Base-by-base conservation (phyloP, 2,888 invertebrate genomes). In the Parnassius apollo region DNA sequence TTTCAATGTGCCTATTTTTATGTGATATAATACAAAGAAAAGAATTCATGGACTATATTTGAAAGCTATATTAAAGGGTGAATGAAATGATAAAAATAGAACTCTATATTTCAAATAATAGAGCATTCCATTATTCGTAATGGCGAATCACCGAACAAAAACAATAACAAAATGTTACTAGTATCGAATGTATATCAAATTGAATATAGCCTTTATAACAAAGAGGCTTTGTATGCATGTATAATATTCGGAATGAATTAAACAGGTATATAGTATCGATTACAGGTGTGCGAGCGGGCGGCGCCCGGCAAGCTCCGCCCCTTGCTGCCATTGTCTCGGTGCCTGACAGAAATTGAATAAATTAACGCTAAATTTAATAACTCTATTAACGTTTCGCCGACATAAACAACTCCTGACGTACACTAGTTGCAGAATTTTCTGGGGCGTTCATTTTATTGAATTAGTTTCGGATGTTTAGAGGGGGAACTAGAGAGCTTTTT, bases 301-400 rank as follows among this genome's bases (percentile, higher is more conserved):
- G 82, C 75, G 70, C 63, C 22, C 25, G 18, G 22, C 53, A 25
- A 67, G 82, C 85, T 71, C 88, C 90, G 88, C 88, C 91, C 85
- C 76, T 68, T 64, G 69, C 81, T 75, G 71, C 85, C 85, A 85
- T 89, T 90, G 88, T 90, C 84, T 84, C 75, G 74, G 68, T 69
- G 68, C 76, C 71, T 76, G 66, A 68, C 68, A 75, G 68, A 89
- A 91, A 91, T 90, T 87, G 90, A 91, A 91, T 91, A 89, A 90
- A 91, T 91, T 91, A 91, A 83, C 82, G 83, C 70, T 75, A 83
- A 90, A 91, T 89, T 88, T 86, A 89, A 89, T 91, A 90, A 89
- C 85, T 86, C 80, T 82, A 88, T 91, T 91, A 90, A 80, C 80
- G 80, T 82, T 81, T 74, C 77, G 78, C 76, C 78, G 89, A 86